Conservation (phyloP, 2,797 vertebrate species). For the Macroramphosus scolopax region DNA sequence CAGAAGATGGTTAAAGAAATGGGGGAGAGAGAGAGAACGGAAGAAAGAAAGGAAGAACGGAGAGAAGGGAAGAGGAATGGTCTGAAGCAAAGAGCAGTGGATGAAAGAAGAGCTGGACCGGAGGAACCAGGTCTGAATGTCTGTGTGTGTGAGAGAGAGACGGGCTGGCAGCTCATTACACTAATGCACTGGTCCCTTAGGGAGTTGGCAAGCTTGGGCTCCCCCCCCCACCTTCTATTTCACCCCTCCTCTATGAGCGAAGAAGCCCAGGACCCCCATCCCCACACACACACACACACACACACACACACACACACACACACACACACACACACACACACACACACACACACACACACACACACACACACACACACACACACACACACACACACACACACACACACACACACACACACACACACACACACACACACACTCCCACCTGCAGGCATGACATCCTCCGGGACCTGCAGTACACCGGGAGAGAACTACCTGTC, state of each 20-base stretch:
- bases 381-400: no score
- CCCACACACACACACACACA: conserved; percentile 6
- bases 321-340: conserved; percentile 8
- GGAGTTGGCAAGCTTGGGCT: conserved; percentile 64
- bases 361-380: no score
- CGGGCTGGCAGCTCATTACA: conserved; percentile 72
- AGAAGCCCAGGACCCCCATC: conserved; percentile 36
- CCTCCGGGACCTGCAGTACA: conserved; percentile 15
- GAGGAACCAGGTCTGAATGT: conserved; percentile 19
- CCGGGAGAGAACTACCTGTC: conserved; percentile 51
- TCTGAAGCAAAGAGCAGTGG: conserved; percentile 14
- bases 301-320: conserved; percentile 22
- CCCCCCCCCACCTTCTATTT: conserved; percentile 5
- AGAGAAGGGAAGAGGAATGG: conserved; percentile 5
- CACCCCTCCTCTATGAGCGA: conserved; percentile 51
- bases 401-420: no score
- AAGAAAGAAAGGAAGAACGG: background rate
- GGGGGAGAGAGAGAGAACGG: background rate
- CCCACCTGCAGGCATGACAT: conserved; percentile 24
- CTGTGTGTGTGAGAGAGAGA: conserved; percentile 10
- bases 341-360: no score
- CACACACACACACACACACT: conserved; percentile 9
- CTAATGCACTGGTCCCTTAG: conserved; percentile 73
- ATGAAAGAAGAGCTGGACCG: conserved; percentile 18
- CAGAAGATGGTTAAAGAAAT: no score